Evolutionary conservation across 2,113 vertebrate species (phyloP), one percentile per base, ranked within the genome.

Genomic region (Drymodes brunneopygia): DNA sequence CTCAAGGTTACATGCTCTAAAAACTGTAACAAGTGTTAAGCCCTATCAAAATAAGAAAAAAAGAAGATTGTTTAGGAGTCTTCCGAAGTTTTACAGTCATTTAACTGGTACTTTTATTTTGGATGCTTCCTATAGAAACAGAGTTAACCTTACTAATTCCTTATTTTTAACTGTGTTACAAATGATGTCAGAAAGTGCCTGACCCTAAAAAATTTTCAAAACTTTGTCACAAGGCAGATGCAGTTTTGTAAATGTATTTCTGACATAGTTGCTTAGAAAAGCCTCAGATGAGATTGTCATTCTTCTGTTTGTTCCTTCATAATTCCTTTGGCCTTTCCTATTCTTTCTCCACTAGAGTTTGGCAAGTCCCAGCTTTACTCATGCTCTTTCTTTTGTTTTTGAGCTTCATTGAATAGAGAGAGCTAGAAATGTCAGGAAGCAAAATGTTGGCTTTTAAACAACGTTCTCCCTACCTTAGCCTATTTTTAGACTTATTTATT

Each of bases 351-450:
- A 4, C 25, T 48, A n/a, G 29, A 51, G 1, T 73, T 81, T 87
- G 35, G 80, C 11, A 81, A 86, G 40, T 85, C 72, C 10, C 54
- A 67, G 61, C 40, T 86, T 92, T 71, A n/a, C 58, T 38, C 62
- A 7, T 47, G 42, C 29, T 62, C 57, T 86, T 94, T 88, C 57
- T 82, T 71, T 94, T 92, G 69, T 57, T 93, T 86, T 90, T 64
- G 71, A 74, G 29, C 47, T 93, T 91, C 35, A 60, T 54, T 91
- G 44, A 61, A 29, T 25, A 45, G 40, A 62, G 74, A 83, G 42
- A 74, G 54, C 50, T 87, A 56, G 85, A 94, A 93, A 82, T 81
- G 61, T 48, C 90, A 80, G 79, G 80, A 91, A 93, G 73, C 22
- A 42, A 42, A 81, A 48, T 79, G 71, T 35, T 81, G 79, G 13